Conservation (phyloP, 2,113 vertebrate species). For the Lethenteron reissneri region DNA sequence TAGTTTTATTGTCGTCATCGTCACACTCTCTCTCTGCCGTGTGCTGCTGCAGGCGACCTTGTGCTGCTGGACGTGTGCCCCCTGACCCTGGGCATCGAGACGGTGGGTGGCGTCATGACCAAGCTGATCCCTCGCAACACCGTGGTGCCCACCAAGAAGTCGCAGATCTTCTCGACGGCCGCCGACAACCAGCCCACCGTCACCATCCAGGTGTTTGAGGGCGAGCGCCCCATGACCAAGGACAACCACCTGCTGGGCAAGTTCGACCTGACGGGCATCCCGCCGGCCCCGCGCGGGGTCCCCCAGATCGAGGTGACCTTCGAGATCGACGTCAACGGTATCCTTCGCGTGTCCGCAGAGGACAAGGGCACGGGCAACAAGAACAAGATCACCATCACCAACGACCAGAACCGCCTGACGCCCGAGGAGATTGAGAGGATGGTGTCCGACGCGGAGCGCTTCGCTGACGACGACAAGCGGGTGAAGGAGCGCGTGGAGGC, state of each 20-base stretch:
- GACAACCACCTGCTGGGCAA: slow-evolving; percentile 91
- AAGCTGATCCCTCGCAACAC: slow-evolving; percentile 91
- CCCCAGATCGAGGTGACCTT: slow-evolving; percentile 95
- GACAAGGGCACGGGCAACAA: slow-evolving; percentile 96
- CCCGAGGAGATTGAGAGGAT: slow-evolving; percentile 84
- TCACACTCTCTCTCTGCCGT: too few species aligned
- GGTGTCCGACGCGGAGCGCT: slow-evolving; percentile 80
- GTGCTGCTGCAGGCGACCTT: slow-evolving; percentile 36
- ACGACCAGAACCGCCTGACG: slow-evolving; percentile 74
- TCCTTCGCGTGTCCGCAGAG: slow-evolving; percentile 70
- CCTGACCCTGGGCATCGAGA: slow-evolving; percentile 88
- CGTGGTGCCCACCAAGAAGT: slow-evolving; percentile 91
- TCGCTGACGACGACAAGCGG: slow-evolving; percentile 77
- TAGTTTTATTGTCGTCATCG: too few species aligned
- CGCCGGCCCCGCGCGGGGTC: slow-evolving; percentile 74
- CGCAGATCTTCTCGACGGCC: slow-evolving; percentile 88
- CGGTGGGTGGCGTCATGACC: slow-evolving; percentile 93
- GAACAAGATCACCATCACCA: slow-evolving; percentile 95
- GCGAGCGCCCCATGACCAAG: slow-evolving; percentile 81
- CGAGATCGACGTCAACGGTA: slow-evolving; percentile 80
- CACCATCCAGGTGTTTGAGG: slow-evolving; percentile 96
- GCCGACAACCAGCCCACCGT: slow-evolving; percentile 94
- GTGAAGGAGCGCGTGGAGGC: slow-evolving; percentile 76
- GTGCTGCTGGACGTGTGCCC: slow-evolving; percentile 84
- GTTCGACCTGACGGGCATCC: slow-evolving; percentile 79